These are phyloP conservation scores for Miniopterus natalensis DNA, from an alignment of 2,113 vertebrate species.

Conservation along the genomic window DNA sequence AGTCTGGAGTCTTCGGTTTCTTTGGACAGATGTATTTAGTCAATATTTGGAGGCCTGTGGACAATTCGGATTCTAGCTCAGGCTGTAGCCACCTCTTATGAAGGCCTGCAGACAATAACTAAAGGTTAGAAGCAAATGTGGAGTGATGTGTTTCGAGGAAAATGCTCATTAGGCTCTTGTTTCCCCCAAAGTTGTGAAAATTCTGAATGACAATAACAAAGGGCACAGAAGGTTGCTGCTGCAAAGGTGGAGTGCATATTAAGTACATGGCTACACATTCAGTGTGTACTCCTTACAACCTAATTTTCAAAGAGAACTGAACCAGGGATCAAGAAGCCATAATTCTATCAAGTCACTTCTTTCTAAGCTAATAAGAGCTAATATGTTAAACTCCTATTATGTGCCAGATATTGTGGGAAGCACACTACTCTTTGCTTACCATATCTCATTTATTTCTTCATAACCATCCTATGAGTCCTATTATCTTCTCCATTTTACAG, in stretches of 20 bases:
- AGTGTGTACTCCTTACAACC: neutral
- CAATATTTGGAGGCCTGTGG: slow-evolving; percentile 44
- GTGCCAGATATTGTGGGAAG: slow-evolving; percentile 16
- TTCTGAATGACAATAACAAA: slow-evolving; percentile 56
- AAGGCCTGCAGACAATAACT: slow-evolving; percentile 57
- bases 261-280: neutral
- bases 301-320: slow-evolving; percentile 45
- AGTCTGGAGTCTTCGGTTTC: slow-evolving; percentile 44
- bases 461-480: neutral
- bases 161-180: slow-evolving; percentile 61
- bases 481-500: slow-evolving; percentile 14
- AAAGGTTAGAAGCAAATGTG: slow-evolving; percentile 71
- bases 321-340: slow-evolving; percentile 10
- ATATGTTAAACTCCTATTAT: slow-evolving; percentile 28
- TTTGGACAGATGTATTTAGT: slow-evolving; percentile 72
- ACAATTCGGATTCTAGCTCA: slow-evolving; percentile 57
- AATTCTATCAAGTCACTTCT: slow-evolving; percentile 47
- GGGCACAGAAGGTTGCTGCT: slow-evolving; percentile 25
- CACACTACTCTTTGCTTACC: slow-evolving; percentile 9
- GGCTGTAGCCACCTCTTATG: slow-evolving; percentile 44
- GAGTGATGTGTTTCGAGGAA: slow-evolving; percentile 59
- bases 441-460: slow-evolving; percentile 53
- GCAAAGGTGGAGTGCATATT: neutral
- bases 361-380: slow-evolving; percentile 42
- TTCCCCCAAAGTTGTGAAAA: slow-evolving; percentile 69